Conservation (phyloP, 2,888 invertebrate species). For the Macaria liturata region DNA sequence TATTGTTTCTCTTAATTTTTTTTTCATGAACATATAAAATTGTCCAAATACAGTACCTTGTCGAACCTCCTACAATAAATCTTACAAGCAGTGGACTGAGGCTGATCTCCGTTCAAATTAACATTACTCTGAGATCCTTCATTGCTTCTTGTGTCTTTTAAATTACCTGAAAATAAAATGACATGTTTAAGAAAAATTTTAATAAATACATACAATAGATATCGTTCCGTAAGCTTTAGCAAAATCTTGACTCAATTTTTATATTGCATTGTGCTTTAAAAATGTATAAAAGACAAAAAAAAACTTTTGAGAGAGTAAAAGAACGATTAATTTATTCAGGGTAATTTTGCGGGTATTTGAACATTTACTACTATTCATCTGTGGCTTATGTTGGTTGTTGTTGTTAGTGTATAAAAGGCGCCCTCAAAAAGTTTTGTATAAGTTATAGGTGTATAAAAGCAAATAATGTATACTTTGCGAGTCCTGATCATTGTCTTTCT, state of each 20-base stretch:
- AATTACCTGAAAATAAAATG: constrained; percentile 51
- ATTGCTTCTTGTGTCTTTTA: constrained; percentile 64
- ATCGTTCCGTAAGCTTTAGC: background rate
- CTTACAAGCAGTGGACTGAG: constrained; percentile 84
- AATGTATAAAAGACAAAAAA: background rate
- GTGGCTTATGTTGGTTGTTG: background rate
- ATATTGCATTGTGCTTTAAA: background rate
- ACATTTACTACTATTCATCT: background rate
- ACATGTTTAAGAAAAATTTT: background rate
- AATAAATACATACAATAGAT: background rate
- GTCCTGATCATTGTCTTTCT: constrained; percentile 87
- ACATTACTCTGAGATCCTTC: constrained; percentile 69
- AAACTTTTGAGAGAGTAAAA: too few species aligned
- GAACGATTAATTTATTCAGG: too few species aligned
- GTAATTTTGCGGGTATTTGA: background rate
- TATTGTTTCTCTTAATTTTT: too few species aligned
- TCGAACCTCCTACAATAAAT: constrained; percentile 70
- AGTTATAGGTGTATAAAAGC: background rate
- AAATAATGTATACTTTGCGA: constrained; percentile 51
- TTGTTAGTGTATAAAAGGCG: background rate
- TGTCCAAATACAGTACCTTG: constrained; percentile 53
- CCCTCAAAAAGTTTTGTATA: too few species aligned
- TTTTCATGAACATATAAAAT: too few species aligned
- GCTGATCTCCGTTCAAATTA: constrained; percentile 56
- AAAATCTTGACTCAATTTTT: too few species aligned